Base-by-base conservation (phyloP, 2,797 vertebrate species). In the Periophthalmus magnuspinnatus region DNA sequence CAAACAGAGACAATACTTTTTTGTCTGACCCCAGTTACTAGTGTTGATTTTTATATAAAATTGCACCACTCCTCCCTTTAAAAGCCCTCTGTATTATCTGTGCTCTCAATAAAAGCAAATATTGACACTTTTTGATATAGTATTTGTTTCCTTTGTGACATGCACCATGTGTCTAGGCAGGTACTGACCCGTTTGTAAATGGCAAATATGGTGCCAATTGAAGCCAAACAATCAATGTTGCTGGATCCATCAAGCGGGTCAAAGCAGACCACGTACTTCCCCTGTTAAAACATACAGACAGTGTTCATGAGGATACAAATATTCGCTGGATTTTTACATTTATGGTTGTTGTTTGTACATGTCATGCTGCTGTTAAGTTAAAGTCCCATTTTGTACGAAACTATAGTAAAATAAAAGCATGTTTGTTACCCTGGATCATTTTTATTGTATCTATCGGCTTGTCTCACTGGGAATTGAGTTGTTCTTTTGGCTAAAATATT, bases 241-340 rank as follows among this genome's bases (percentile, higher is more conserved):
- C 97, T 98, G 67, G 97, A 99, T 57, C 97, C 97, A n/a, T 99
- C 97, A 74, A 99, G 91, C 0, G 97, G 97, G 77, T 99, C 97
- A 70, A 99, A 99, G 79, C 97, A 99, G 10, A 99, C 95, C 77
- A 99, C 90, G 0, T 98, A 99, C 91, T 99, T 99, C 13, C 97
- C 97, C 97, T 99, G 47, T 64, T n/a, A 48, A 65, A 65, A 52
- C 21, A 65, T 1, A n/a, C 8, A 33, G 6, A 8, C 10, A 33
- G 13, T 17, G 33, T 17, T 47, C 22, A 24, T 16, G 10, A 63
- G 11, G 36, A 22, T 2, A 22, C 5, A 10, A n/a, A 19, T 61
- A 21, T 36, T 36, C 17, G 7, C 5, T 21, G 5, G 16, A 8
- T 38, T 45, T 45, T 45, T 45, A 45, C 13, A 45, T 45, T 11